Evolutionary conservation across 2,797 vertebrate genomes (phyloP).

Genomic region (Falco concolor): DNA sequence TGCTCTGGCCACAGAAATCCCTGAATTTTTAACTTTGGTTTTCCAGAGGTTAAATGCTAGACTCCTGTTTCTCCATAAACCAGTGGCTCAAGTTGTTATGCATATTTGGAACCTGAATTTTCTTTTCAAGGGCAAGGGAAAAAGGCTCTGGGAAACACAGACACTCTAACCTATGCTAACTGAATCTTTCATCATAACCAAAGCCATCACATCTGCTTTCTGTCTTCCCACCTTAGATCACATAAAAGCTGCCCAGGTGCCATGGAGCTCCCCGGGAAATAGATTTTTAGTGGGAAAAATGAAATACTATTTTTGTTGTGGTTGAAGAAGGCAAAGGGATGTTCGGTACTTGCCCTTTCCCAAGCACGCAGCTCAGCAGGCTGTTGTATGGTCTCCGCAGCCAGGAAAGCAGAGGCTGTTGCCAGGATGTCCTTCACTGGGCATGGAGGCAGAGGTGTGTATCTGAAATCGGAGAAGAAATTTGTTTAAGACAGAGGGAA

Average conservation of each 20-base stretch:
- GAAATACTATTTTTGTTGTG: not conserved
- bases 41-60: not conserved
- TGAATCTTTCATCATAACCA: not conserved
- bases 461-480: not conserved
- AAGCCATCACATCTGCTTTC: not conserved
- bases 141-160: not conserved
- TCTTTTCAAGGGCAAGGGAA: not conserved
- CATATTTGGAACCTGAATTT: not conserved
- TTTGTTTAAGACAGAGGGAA: not conserved
- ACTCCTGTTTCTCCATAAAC: not conserved
- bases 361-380: not conserved
- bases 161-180: not conserved
- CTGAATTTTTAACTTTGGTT: not conserved
- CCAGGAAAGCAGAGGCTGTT: not conserved
- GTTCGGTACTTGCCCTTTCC: not conserved
- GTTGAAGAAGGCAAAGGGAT: not conserved
- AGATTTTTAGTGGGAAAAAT: not conserved
- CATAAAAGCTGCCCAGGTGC: not conserved
- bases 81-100: not conserved
- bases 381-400: not conserved
- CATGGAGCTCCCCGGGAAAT: not conserved
- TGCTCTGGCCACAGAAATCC: not conserved
- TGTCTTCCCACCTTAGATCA: not conserved
- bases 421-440: not conserved
- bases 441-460: not conserved